A percentile compares a stretch with the other conserved stretches of the same genome.
phyloP scores from a whole-genome alignment of 2,888 invertebrate genomes.

The Gonocerus acuteangulatus region DNA sequence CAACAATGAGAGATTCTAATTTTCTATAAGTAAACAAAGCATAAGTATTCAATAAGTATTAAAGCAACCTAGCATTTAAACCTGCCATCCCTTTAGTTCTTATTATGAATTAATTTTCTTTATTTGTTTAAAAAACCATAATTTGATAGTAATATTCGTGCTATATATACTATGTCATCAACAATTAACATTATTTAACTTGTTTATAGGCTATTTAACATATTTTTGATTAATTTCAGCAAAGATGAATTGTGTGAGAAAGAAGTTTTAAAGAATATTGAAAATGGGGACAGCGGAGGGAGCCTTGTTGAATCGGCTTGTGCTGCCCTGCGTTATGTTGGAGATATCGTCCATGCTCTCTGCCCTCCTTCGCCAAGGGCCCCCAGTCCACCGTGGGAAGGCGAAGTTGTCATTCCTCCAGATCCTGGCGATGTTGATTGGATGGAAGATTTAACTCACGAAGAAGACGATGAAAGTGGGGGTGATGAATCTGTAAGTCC shows the following conservation, averaged over 20 bases:
- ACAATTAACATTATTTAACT: no score
- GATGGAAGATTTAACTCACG: conserved; percentile 69
- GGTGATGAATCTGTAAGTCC: conserved; percentile 80
- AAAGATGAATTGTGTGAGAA: conserved; percentile 30
- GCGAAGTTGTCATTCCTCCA: conserved; percentile 52
- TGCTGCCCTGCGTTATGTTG: conserved; percentile 74
- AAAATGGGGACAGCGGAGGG: conserved; percentile 25
- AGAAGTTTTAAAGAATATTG: conserved; percentile 27
- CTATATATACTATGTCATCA: no score
- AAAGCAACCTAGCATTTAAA: no score
- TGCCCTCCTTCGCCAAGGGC: conserved; percentile 46
- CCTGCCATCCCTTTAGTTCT: no score
- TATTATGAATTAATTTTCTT: no score
- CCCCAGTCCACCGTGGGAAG: conserved; percentile 70
- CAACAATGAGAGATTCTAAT: no score
- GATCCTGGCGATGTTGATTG: conserved; percentile 73
- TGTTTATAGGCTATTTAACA: no score
- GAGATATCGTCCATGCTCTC: conserved; percentile 61
- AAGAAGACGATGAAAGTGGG: conserved; percentile 85
- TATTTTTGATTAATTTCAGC: conserved; percentile 15
- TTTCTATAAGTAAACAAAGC: no score
- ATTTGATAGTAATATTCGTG: no score
- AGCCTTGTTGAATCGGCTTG: conserved; percentile 68
- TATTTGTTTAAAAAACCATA: no score
- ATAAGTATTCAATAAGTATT: no score